Evolutionary conservation across 2,888 invertebrate species (phyloP).

Genomic region (Holacanthella duospinosa): DNA sequence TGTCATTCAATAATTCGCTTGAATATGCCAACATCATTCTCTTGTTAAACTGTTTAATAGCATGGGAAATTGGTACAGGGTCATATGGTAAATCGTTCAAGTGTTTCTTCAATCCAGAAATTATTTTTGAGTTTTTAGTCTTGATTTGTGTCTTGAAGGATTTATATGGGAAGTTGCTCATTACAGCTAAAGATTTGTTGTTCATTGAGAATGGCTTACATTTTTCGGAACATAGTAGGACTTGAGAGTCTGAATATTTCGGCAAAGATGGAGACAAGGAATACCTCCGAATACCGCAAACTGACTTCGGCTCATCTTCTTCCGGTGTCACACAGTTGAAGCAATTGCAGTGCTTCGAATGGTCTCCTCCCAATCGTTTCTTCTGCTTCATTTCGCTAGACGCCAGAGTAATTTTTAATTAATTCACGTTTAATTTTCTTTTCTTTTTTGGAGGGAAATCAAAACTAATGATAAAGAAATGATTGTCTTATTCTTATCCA

Average conservation of each 20-base stretch:
- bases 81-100: not conserved
- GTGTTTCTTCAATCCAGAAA: too few relatives aligned
- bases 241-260: too few relatives aligned
- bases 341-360: not conserved
- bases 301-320: not conserved
- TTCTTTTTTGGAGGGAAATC: too few relatives aligned
- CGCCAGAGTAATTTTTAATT: too few relatives aligned
- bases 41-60: not conserved
- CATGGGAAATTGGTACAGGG: not conserved
- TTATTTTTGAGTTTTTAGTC: too few relatives aligned
- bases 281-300: too few relatives aligned
- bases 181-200: not conserved
- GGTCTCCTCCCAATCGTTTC: not conserved
- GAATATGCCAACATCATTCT: not conserved
- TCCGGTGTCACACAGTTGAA: not conserved
- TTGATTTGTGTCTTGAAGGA: too few relatives aligned
- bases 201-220: not conserved
- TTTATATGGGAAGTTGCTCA: not conserved
- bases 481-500: not conserved
- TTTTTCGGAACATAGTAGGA: not conserved
- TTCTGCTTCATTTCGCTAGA: too few relatives aligned
- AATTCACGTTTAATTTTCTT: too few relatives aligned
- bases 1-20: too few relatives aligned
- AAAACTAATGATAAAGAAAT: not conserved
- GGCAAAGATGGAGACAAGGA: too few relatives aligned